These are phyloP conservation scores for Xestoiulus laeticollis DNA, from an alignment of 2,888 invertebrate genomes.

Conservation along the genomic window DNA sequence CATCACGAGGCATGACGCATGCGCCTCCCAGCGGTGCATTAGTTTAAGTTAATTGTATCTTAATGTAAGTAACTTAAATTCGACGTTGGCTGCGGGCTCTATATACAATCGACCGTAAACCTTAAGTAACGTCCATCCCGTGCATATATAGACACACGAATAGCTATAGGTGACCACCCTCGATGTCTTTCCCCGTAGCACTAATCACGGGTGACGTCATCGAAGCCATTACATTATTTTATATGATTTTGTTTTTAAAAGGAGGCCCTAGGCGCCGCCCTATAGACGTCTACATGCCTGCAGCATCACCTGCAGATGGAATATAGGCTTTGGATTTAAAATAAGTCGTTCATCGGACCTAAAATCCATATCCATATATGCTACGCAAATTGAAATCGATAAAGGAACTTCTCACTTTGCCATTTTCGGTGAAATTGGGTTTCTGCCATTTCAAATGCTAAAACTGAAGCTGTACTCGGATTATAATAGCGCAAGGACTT, in stretches of 20 bases:
- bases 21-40: conserved; percentile 25
- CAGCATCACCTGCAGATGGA: neutral
- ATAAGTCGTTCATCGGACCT: neutral
- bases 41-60: conserved; percentile 37
- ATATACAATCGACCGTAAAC: neutral
- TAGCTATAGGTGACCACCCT: conserved; percentile 15
- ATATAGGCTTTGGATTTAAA: conserved; percentile 45
- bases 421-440: neutral
- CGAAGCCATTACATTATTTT: neutral
- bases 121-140: neutral
- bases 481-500: neutral
- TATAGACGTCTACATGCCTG: no score
- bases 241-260: conserved; percentile 15
- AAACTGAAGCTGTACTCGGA: neutral
- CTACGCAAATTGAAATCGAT: neutral
- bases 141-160: neutral
- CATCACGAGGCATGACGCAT: conserved; percentile 22
- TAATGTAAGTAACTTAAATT: conserved; percentile 29
- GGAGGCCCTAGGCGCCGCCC: neutral
- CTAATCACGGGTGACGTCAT: conserved; percentile 22
- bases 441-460: neutral
- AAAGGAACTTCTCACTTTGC: neutral
- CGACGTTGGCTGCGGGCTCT: neutral
- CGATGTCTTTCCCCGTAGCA: neutral
- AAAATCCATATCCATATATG: conserved; percentile 5